Conservation (phyloP, 2,113 vertebrate genomes). For the Scartelaos histophorus region DNA sequence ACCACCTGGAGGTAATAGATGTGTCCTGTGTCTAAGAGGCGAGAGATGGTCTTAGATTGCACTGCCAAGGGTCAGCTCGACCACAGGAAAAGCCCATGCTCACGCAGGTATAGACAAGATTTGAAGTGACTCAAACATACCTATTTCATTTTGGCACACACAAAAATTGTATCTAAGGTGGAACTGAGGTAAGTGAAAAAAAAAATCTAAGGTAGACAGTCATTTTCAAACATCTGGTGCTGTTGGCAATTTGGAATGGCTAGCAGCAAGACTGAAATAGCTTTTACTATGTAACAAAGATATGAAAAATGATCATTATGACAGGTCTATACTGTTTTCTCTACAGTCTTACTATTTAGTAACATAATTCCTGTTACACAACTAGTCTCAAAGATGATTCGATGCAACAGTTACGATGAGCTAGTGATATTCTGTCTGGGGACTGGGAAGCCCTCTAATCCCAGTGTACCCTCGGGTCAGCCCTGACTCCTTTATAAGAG, state of each 20-base stretch:
- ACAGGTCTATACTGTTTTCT: background rate
- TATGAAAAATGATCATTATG: background rate
- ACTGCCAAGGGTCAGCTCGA: background rate
- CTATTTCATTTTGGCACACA: background rate
- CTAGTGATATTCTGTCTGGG: background rate
- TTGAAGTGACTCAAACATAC: background rate
- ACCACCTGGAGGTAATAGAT: conserved; percentile 60
- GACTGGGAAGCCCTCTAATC: conserved; percentile 30
- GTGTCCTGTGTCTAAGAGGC: conserved; percentile 31
- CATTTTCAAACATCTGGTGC: background rate
- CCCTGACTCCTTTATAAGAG: conserved; percentile 44
- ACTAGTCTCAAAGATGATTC: background rate
- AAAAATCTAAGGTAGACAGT: background rate
- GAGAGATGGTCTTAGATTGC: background rate
- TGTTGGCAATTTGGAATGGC: background rate
- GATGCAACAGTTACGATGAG: background rate
- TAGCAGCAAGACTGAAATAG: background rate
- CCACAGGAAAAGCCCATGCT: background rate
- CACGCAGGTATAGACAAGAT: background rate
- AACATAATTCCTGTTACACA: background rate
- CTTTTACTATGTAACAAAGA: background rate
- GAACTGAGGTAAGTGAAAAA: background rate
- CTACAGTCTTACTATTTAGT: background rate
- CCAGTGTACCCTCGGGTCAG: conserved; percentile 17
- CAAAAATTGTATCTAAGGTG: no score